Base-by-base conservation (phyloP, 1,140 invertebrate genomes). In the Teleopsis dalmanni region DNA sequence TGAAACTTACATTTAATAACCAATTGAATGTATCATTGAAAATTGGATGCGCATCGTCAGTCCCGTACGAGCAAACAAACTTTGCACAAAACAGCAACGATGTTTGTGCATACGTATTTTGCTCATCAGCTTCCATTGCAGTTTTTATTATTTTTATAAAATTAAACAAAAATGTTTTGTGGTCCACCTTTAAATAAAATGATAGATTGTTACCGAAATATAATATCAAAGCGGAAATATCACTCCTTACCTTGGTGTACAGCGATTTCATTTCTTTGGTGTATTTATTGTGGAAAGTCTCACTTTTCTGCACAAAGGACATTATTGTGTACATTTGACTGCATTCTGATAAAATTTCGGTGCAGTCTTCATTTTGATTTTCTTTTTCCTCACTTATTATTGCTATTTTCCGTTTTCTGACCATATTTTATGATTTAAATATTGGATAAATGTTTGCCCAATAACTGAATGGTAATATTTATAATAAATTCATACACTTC, bases 31-130 rank as follows among this genome's bases (percentile, higher is more conserved):
- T 76, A 29, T 76, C 74, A 31, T 72, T 65, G 52, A 79, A 73
- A 41, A 80, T 70, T 31, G 75, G 77, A 57, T 77, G 70, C 38
- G 78, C 74, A 42, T 73, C 74, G 42, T 78, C 75, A 10, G 54
- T 50, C 55, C 75, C 71, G n/a, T 78, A 70, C 3, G 73, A 73
- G 6, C 76, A 74, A 31, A 78, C 78, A 63, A 83, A 82, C 42
- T 79, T 81, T 10, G 80, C 76, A 4, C 81, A 75, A 71, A 84
- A 85, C 34, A 81, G 75, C 14, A 85, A 67, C 0, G 80, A 78
- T 22, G 77, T 70, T 54, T 82, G 79, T 2, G 83, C 79, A 56
- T 79, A 78, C 3, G 78, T 76, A 56, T 81, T 81, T 3, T 71
- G 72, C 37, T 81, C 79, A n/a, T 78, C 78, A 58, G 77, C 75